phyloP scores from a whole-genome alignment of 2,113 vertebrate species.

The Hyla sarda region DNA sequence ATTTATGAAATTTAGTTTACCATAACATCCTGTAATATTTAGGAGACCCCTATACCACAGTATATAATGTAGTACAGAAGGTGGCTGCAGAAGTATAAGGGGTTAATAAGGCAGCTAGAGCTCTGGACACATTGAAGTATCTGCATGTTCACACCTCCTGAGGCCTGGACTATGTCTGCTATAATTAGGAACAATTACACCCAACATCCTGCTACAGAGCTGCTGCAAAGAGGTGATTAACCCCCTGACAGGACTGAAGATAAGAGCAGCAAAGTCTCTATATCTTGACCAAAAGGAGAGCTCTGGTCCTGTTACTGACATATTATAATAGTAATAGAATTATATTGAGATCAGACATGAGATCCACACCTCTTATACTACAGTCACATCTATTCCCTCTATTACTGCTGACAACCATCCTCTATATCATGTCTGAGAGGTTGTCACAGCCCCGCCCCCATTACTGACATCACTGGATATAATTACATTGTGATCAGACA shows the following conservation, averaged over 20 bases:
- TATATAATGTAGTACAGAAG: too few relatives aligned
- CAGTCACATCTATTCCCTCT: too few relatives aligned
- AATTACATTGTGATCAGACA: neutral
- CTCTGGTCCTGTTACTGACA: neutral
- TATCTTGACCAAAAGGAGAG: neutral
- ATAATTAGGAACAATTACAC: conserved; percentile 49
- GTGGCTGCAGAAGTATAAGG: neutral
- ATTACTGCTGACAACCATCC: too few relatives aligned
- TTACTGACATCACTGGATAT: too few relatives aligned
- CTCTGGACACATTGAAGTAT: conserved; percentile 30
- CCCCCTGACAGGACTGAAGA: conserved; percentile 40
- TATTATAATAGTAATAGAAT: too few relatives aligned
- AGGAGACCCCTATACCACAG: too few relatives aligned
- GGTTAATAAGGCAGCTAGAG: neutral
- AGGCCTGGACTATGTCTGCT: conserved; percentile 24
- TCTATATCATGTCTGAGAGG: too few relatives aligned
- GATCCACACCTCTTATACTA: too few relatives aligned
- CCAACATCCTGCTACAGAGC: conserved; percentile 29
- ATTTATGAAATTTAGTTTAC: too few relatives aligned
- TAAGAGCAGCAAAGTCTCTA: conserved; percentile 2
- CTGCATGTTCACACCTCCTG: conserved; percentile 34
- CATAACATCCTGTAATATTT: too few relatives aligned
- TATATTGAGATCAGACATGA: neutral
- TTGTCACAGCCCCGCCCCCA: too few relatives aligned
- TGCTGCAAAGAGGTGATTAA: conserved; percentile 21